Base-by-base conservation (phyloP, 2,888 invertebrate species). In the Caenorhabditis sp. region DNA sequence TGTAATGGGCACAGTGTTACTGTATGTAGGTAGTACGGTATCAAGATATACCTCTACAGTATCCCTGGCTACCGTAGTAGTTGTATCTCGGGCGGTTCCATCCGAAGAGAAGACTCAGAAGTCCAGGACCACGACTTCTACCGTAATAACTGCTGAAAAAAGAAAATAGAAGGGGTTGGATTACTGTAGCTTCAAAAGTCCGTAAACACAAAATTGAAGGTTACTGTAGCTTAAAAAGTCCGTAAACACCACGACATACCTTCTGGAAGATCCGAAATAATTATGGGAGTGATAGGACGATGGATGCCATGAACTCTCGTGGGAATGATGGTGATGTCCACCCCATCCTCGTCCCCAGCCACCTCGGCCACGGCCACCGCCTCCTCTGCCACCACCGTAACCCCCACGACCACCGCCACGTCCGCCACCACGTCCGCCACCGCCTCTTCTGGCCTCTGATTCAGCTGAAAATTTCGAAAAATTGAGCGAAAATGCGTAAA, bases 41-140 rank as follows among this genome's bases (percentile, higher is more conserved):
- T n/a, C n/a, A n/a, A n/a, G n/a, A n/a, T n/a, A 37, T 47, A 62
- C 61, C 61, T 62, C 61, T 62, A 47, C 61, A 62, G 40, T 60
- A 60, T 13, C 60, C 24, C 13, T 4, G 4, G 11, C 18, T 47
- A 40, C 40, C 40, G 47, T 47, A 40, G 40, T 40, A 40, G 13
- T 15, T 40, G 24, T 61, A 60, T 55, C 71, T 56, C n/a, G 55
- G 22, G 20, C 71, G 55, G n/a, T 62, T 22, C 71, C 71, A 72
- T 28, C 71, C 71, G 15, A 72, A 72, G 0, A 72, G 47, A 3
- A 62, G 40, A 13, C 40, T 13, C 13, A 40, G 13, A 13, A 40
- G 40, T 5, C 40, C 40, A 40, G 40, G 40, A 40, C 40, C 40
- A 13, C 40, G 40, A 13, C 9, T 11, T 11, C 40, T 5, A 13